Percentiles rank a stretch among this genome's conserved stretches.
Conservation (phyloP, 1,140 invertebrate species). For the Trichonephila clavipes region DNA sequence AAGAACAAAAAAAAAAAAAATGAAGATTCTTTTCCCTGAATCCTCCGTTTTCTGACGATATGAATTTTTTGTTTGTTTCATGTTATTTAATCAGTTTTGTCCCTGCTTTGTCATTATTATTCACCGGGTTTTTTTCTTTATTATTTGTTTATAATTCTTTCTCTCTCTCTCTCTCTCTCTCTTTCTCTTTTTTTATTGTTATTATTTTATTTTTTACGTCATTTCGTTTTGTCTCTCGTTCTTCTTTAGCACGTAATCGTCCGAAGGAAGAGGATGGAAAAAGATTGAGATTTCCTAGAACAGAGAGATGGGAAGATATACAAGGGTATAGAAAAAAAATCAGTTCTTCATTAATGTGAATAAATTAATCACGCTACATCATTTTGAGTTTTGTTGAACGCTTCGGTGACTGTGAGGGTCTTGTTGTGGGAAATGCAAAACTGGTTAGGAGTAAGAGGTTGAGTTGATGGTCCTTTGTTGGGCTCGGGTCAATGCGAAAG, state of each 20-base stretch:
- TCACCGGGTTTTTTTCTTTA: background rate
- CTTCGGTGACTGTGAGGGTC: background rate
- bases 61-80: slow-evolving; percentile 25
- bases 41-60: background rate
- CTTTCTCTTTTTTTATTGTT: background rate
- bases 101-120: slow-evolving; percentile 55
- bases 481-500: background rate
- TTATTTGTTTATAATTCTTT: background rate
- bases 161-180: too few species aligned
- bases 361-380: slow-evolving; percentile 51
- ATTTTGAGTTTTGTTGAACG: slow-evolving; percentile 13
- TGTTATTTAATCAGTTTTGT: slow-evolving; percentile 71
- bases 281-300: slow-evolving; percentile 14
- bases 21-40: background rate
- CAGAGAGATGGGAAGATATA: slow-evolving; percentile 3
- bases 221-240: slow-evolving; percentile 21
- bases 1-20: background rate
- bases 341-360: slow-evolving; percentile 58
- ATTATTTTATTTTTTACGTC: background rate
- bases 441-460: background rate
- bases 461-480: background rate
- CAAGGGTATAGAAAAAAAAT: background rate
- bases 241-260: slow-evolving; percentile 7
- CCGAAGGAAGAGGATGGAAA: background rate
- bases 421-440: background rate